Evolutionary conservation across 2,797 vertebrate genomes (phyloP).

Genomic region (Balearica regulorum): DNA sequence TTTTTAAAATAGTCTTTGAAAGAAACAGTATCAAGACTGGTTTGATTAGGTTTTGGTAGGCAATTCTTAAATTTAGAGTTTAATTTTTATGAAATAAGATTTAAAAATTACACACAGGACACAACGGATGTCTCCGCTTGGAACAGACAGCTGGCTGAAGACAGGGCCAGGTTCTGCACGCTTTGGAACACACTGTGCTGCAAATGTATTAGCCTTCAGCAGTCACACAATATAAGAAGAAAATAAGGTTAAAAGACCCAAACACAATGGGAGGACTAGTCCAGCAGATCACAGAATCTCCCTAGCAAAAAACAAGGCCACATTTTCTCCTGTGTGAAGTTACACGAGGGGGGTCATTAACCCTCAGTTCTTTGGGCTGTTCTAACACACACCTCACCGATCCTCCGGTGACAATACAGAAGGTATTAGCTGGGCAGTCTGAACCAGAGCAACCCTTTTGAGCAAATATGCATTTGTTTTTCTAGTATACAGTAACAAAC

Average conservation of each 20-base stretch:
- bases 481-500: neutral
- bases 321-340: neutral
- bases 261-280: neutral
- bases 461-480: neutral
- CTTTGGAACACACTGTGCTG: conserved; percentile 37
- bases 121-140: neutral
- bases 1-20: neutral
- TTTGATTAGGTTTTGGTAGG: neutral
- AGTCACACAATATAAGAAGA: neutral
- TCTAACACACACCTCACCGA: rapidly evolving
- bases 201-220: neutral
- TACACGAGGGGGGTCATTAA: neutral
- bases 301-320: neutral
- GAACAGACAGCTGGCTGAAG: conserved; percentile 7
- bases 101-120: neutral
- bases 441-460: neutral
- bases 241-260: neutral
- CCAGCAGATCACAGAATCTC: neutral
- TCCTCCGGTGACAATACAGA: neutral
- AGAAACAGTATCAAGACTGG: neutral
- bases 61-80: neutral
- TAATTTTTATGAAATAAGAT: neutral
- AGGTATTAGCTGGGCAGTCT: neutral
- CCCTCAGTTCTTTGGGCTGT: neutral
- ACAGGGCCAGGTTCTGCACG: neutral